These are phyloP conservation scores for Pelobates fuscus DNA, from an alignment of 2,113 vertebrate genomes.

Conservation along the genomic window DNA sequence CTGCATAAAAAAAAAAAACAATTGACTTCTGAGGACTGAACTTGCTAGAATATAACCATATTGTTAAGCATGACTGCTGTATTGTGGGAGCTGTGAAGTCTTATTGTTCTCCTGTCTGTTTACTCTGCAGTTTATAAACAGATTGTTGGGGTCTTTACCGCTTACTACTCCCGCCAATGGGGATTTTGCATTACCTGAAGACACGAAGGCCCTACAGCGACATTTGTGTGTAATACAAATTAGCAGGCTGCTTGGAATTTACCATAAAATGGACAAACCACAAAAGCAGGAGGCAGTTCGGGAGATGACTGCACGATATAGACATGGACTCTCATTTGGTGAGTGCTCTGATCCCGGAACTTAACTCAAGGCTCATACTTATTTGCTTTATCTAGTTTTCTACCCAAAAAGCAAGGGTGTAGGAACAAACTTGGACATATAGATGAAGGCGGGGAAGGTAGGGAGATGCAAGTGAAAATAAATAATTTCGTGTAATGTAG, in stretches of 20 bases:
- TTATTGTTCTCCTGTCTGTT: not conserved
- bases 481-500: too few relatives aligned
- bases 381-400: too few relatives aligned
- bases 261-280: slow-evolving; percentile 75
- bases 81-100: too few relatives aligned
- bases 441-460: too few relatives aligned
- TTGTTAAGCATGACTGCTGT: too few relatives aligned
- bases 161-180: slow-evolving; percentile 70
- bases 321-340: slow-evolving; percentile 90
- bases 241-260: slow-evolving; percentile 83
- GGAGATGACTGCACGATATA: slow-evolving; percentile 88
- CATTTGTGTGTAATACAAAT: slow-evolving; percentile 92
- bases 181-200: slow-evolving; percentile 75
- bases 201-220: slow-evolving; percentile 87
- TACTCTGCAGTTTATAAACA: slow-evolving; percentile 81
- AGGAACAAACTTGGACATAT: too few relatives aligned
- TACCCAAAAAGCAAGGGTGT: too few relatives aligned
- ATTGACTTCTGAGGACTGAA: too few relatives aligned
- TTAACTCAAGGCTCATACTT: too few relatives aligned
- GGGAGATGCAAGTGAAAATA: too few relatives aligned
- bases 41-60: too few relatives aligned
- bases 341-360: slow-evolving; percentile 54
- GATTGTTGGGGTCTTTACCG: slow-evolving; percentile 81
- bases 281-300: slow-evolving; percentile 79
- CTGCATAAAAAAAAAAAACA: too few relatives aligned